Percentiles rank a stretch among this genome's conserved stretches.
phyloP scores from a whole-genome alignment of 1,140 invertebrate species.

The Tetramorium parvispinum region DNA sequence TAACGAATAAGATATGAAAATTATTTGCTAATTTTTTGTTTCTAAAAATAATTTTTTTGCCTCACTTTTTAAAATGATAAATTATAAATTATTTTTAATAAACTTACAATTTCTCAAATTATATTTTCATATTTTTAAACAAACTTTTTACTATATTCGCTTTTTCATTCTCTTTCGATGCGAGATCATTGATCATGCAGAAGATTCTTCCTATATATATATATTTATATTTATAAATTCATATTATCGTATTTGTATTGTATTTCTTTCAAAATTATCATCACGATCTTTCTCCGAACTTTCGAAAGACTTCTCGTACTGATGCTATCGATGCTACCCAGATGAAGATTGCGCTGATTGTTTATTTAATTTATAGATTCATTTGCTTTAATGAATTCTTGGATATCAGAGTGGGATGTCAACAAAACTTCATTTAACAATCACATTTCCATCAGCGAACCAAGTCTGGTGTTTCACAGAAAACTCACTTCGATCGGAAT shows the following conservation, averaged over 20 bases:
- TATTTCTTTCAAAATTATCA: neutral
- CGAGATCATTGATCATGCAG: neutral
- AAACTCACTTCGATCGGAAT: slow-evolving; percentile 41
- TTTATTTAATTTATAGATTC: slow-evolving; percentile 1
- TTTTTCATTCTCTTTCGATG: neutral
- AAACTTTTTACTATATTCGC: neutral
- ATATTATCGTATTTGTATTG: neutral
- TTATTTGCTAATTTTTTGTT: no score
- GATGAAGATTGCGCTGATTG: neutral
- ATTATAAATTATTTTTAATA: neutral
- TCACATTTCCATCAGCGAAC: slow-evolving; percentile 1
- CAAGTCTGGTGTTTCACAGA: neutral
- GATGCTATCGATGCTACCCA: neutral
- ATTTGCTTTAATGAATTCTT: neutral
- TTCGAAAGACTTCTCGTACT: neutral
- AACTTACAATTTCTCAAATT: slow-evolving; percentile 5
- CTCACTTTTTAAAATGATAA: no score
- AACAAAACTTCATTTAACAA: slow-evolving; percentile 30
- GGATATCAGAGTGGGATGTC: neutral
- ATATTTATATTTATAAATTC: neutral
- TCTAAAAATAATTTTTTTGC: no score
- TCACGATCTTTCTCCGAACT: neutral
- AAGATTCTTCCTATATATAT: neutral
- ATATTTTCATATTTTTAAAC: neutral
- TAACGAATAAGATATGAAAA: no score